Percentiles rank a stretch among this genome's conserved stretches.
Conservation (phyloP, 2,888 invertebrate species). For the Hylaea fasciaria region DNA sequence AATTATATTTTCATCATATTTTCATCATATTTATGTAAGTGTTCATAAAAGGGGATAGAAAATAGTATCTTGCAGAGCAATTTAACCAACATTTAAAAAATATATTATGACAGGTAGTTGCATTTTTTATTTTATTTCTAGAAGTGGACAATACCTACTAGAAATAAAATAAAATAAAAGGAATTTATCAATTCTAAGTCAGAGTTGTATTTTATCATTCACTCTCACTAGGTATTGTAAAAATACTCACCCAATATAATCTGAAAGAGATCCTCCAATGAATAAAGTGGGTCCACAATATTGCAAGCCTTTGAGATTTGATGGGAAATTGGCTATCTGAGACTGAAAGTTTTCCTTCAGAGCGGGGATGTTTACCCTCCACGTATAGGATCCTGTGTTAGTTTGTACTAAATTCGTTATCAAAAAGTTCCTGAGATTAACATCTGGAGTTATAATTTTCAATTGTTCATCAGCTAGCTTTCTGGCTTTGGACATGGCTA, state of each 20-base stretch:
- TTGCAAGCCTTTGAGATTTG: slow-evolving; percentile 73
- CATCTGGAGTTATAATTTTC: slow-evolving; percentile 81
- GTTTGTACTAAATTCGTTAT: slow-evolving; percentile 93
- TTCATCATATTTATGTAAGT: too few relatives aligned
- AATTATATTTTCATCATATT: too few relatives aligned
- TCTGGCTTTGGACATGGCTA: slow-evolving; percentile 89
- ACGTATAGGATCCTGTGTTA: slow-evolving; percentile 86
- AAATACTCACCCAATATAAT: slow-evolving; percentile 89
- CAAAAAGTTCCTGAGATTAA: slow-evolving; percentile 90
- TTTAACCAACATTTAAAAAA: too few relatives aligned
- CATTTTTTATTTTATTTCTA: too few relatives aligned
- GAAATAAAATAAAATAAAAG: too few relatives aligned
- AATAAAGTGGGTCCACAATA: slow-evolving; percentile 91
- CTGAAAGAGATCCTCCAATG: slow-evolving; percentile 92
- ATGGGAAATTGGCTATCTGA: slow-evolving; percentile 88
- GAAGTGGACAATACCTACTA: too few relatives aligned
- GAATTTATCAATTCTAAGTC: too few relatives aligned
- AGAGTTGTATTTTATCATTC: too few relatives aligned
- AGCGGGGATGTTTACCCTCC: slow-evolving; percentile 92
- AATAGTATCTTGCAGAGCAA: too few relatives aligned
- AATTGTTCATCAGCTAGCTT: slow-evolving; percentile 87
- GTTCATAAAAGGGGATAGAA: too few relatives aligned
- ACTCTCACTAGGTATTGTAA: too few relatives aligned
- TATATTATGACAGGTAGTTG: too few relatives aligned
- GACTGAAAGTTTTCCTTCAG: slow-evolving; percentile 87